Base-by-base conservation (phyloP, 2,888 invertebrate genomes). In the Oasisia sp. region DNA sequence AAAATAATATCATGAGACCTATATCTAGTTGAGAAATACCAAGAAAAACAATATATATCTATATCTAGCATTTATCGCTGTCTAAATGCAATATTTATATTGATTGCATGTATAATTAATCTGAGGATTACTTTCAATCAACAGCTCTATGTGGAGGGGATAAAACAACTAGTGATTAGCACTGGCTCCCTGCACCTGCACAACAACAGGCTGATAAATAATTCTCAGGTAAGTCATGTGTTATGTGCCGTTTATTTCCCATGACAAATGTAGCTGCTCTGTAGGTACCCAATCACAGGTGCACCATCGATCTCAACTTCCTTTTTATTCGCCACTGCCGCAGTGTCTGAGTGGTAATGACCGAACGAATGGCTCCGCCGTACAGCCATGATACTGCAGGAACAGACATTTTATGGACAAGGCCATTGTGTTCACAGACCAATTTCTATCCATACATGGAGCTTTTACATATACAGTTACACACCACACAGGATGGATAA, bases 211-310 rank as follows among this genome's bases (percentile, higher is more conserved):
- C 74, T 74, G 74, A 74, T 74, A 74, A 74, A 74, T 74, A 74
- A 74, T 74, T 74, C 74, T 74, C 74, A 74, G 74, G 74, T 74
- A 74, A 74, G 74, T 74, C 27, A 74, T 74, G 74, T 74, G 27
- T n/a, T 74, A 74, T 19, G 74, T n/a, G 74, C 74, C 74, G n/a
- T 74, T 74, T 74, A 74, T 74, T 74, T 74, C 74, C 74, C 74
- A 74, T 74, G 74, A 74, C 74, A 74, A 74, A 74, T 74, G 74
- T 74, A 74, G 74, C 74, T 27, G 74, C 74, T 19, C 19, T 74
- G n/a, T 3, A 74, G 74, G 74, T 74, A 14, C 74, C 50, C 14
- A 50, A 9, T 50, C 8, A 19, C 74, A 74, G n/a, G 74, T 74
- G n/a, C 74, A 74, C n/a, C 74, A 74, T 74, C 74, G 27, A 74